These are phyloP conservation scores for Avahi laniger DNA, from an alignment of 2,797 vertebrate genomes.

Conservation along the genomic window DNA sequence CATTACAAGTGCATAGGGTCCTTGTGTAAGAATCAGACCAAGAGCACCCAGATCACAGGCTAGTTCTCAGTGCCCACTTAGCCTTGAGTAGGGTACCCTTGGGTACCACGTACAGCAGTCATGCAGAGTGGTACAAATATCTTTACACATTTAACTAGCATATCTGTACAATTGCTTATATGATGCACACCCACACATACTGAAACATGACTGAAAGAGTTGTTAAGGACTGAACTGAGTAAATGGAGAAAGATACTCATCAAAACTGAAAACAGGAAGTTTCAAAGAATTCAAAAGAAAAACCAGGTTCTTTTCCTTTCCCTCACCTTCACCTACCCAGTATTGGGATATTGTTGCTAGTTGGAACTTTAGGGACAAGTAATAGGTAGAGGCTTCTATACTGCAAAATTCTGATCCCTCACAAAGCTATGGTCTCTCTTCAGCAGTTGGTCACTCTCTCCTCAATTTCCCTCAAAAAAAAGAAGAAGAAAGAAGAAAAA, in stretches of 20 bases:
- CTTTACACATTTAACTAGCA: not conserved
- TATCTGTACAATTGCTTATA: not conserved
- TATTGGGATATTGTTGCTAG: not conserved
- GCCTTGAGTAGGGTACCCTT: not conserved
- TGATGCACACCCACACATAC: not conserved
- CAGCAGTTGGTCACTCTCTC: not conserved
- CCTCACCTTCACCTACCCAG: not conserved
- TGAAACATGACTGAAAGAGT: not conserved
- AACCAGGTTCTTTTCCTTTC: not conserved
- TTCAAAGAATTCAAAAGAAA: not conserved
- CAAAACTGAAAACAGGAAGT: not conserved
- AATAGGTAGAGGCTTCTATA: not conserved
- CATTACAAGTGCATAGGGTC: not conserved
- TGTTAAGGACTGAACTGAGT: constrained; percentile 13
- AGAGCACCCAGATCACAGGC: not conserved
- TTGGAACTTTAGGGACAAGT: not conserved
- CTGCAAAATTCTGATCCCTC: not conserved
- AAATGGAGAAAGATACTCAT: constrained; percentile 4
- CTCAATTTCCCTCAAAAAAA: not conserved
- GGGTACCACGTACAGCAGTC: not conserved
- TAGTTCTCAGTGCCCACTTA: not conserved
- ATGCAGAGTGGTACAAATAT: not conserved
- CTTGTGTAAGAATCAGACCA: not conserved
- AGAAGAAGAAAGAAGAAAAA: not conserved
- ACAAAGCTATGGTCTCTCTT: not conserved